Evolutionary conservation across 1,140 invertebrate genomes (phyloP).

Genomic region (Dinothrombium tinctorium): DNA sequence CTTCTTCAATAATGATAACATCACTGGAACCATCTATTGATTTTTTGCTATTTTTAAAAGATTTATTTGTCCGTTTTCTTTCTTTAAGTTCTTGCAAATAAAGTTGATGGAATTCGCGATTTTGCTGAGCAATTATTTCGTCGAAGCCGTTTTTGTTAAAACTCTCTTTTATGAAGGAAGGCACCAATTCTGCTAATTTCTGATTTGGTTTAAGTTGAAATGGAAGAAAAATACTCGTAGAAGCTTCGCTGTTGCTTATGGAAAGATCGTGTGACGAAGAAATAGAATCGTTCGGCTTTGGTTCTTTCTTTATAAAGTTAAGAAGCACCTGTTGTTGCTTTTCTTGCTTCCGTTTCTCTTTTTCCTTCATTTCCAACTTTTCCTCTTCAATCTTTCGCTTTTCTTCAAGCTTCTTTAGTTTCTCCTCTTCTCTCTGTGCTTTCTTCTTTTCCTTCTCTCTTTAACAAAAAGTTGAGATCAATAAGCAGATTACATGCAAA

Average conservation of each 20-base stretch:
- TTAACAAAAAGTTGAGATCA: too few relatives aligned
- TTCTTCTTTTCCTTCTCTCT: slow-evolving; percentile 2
- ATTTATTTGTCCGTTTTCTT: too few relatives aligned
- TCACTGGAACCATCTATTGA: not conserved
- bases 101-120: not conserved
- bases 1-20: not conserved
- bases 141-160: not conserved
- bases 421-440: not conserved
- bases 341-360: not conserved
- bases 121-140: not conserved
- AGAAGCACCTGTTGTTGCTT: not conserved
- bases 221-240: not conserved
- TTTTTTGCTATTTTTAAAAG: not conserved
- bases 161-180: not conserved
- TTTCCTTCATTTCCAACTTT: not conserved
- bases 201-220: not conserved
- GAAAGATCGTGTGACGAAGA: not conserved
- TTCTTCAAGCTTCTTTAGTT: not conserved
- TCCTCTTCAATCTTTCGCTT: not conserved
- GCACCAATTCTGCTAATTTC: not conserved
- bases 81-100: not conserved
- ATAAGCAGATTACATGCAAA: too few relatives aligned
- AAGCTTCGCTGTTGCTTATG: too few relatives aligned
- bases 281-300: not conserved
- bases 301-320: not conserved